A percentile compares a stretch with the other conserved stretches of the same genome.
Evolutionary conservation across 2,888 invertebrate species (phyloP).

Genomic region (Tachina grossa): DNA sequence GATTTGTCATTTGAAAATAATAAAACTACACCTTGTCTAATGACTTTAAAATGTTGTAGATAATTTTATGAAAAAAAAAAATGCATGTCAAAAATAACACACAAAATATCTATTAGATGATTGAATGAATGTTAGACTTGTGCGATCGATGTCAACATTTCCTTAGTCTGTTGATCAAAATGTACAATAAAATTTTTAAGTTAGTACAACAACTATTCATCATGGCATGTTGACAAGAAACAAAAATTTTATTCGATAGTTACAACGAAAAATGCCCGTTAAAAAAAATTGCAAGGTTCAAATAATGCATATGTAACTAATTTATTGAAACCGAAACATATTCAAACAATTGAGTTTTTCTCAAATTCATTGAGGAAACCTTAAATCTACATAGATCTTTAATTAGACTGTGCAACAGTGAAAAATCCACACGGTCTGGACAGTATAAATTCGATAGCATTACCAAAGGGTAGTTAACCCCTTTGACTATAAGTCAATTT

Average conservation of each 20-base stretch:
- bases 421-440: too few species aligned
- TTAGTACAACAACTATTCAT: not conserved
- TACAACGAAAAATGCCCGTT: not conserved
- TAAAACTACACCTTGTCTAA: slow-evolving; percentile 35
- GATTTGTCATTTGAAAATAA: slow-evolving; percentile 54
- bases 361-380: too few species aligned
- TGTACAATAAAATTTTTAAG: slow-evolving; percentile 5
- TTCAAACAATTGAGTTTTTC: too few species aligned
- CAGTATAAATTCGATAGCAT: too few species aligned
- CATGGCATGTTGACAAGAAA: slow-evolving; percentile 34
- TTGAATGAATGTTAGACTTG: slow-evolving; percentile 4
- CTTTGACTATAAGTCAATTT: too few species aligned
- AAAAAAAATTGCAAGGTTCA: slow-evolving; percentile 18
- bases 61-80: slow-evolving; percentile 10
- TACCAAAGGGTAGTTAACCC: too few species aligned
- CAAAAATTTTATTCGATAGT: slow-evolving; percentile 5
- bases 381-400: too few species aligned
- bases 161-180: slow-evolving; percentile 52
- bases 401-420: too few species aligned
- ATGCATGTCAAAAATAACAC: slow-evolving; percentile 17
- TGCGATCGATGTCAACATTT: slow-evolving; percentile 58
- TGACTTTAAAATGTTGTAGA: slow-evolving; percentile 9
- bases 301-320: not conserved
- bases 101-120: slow-evolving; percentile 12
- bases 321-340: too few species aligned